These are phyloP conservation scores for Protobothrops mucrosquamatus DNA, from an alignment of 2,113 vertebrate species.

Conservation along the genomic window DNA sequence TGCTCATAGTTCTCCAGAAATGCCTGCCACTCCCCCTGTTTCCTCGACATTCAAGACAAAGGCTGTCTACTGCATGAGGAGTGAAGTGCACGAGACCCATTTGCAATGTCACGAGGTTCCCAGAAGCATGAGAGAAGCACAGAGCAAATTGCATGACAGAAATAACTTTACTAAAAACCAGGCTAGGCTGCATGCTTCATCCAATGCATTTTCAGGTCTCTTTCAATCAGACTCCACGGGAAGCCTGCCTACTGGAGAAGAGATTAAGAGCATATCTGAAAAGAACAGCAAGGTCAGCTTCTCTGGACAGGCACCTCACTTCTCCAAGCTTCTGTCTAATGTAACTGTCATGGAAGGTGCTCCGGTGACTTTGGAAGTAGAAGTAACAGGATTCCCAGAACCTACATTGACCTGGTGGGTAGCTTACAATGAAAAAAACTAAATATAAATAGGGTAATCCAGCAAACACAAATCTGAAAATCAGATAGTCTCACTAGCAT, in stretches of 20 bases:
- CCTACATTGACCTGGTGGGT: slow-evolving; percentile 95
- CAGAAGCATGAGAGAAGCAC: slow-evolving; percentile 63
- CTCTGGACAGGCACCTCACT: slow-evolving; percentile 77
- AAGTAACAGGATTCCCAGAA: slow-evolving; percentile 89
- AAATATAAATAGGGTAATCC: slow-evolving; percentile 23
- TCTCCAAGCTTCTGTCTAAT: slow-evolving; percentile 86
- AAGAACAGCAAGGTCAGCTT: slow-evolving; percentile 76
- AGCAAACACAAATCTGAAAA: slow-evolving; percentile 39
- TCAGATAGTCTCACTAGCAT: slow-evolving; percentile 36
- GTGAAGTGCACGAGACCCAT: slow-evolving; percentile 62
- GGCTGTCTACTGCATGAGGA: slow-evolving; percentile 55
- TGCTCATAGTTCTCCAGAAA: slow-evolving; percentile 60
- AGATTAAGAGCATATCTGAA: slow-evolving; percentile 77
- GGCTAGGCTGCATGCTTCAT: slow-evolving; percentile 79
- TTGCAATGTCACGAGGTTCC: slow-evolving; percentile 62
- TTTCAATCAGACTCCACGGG: slow-evolving; percentile 72
- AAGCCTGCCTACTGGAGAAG: slow-evolving; percentile 75
- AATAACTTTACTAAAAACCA: slow-evolving; percentile 70
- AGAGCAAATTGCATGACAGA: slow-evolving; percentile 79
- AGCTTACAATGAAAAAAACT: slow-evolving; percentile 81
- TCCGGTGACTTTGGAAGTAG: slow-evolving; percentile 93
- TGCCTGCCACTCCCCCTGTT: slow-evolving; percentile 59
- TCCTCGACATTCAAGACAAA: slow-evolving; percentile 62
- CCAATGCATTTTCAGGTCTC: slow-evolving; percentile 71
- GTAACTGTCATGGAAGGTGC: slow-evolving; percentile 86